Evolutionary conservation across 2,888 invertebrate genomes (phyloP), one percentile per base, ranked within the genome.

Genomic region (Hedya salicella): DNA sequence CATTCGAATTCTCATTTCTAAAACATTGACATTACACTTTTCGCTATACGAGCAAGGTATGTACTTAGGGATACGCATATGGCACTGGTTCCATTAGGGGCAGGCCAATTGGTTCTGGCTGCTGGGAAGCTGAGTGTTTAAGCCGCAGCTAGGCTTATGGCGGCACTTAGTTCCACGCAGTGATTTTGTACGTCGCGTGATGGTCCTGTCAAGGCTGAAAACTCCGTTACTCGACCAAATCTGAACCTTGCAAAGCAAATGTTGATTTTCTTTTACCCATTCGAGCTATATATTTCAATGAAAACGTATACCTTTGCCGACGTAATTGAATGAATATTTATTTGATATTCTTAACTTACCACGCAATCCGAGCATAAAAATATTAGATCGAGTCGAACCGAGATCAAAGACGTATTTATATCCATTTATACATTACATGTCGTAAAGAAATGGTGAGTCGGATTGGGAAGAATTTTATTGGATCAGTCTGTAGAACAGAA

Each of bases 141-240:
- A 71, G 74, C 65, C 77, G 69, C 81, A 80, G 77, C 74, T 80
- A 76, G 70, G 73, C 70, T 73, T 71, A 73, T 75, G 73, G 70
- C 74, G 75, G 74, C 77, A 78, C 76, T 79, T 81, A 79, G 78
- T 77, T 81, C 73, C 73, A 72, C 78, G 79, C 74, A 74, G 71
- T 72, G 74, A 72, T 69, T 73, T 68, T 65, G 72, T 65, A 46
- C 61, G 72, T 73, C 71, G 70, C 73, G 70, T 73, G 73, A 75
- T 77, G 75, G 73, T 71, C 71, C 68, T 69, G 73, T 69, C 72
- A 72, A 68, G 68, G 71, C 69, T 65, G 67, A 67, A 75, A 82
- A 78, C 71, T 81, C 79, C 77, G 77, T 78, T 78, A 80, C 75
- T 78, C 78, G 75, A 78, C 75, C 80, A 79, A 79, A 77, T 79